Percentiles rank a stretch among this genome's conserved stretches.
Conservation (phyloP, 2,797 vertebrate genomes). For the Heliangelus exortis region DNA sequence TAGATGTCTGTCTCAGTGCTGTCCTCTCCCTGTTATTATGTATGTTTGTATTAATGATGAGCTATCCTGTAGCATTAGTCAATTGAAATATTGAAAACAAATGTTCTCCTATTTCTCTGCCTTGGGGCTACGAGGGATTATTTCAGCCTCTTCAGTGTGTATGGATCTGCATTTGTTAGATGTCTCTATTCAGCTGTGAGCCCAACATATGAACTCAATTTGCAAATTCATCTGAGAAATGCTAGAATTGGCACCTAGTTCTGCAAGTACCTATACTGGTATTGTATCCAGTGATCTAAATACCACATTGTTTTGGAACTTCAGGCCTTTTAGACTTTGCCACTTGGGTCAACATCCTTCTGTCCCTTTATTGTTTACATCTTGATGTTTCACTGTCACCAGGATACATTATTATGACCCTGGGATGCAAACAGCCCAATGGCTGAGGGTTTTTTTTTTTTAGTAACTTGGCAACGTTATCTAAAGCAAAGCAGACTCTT, state of each 20-base stretch:
- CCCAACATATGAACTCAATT: not conserved
- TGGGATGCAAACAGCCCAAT: constrained; percentile 48
- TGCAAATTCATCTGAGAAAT: constrained; percentile 19
- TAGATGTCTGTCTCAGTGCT: not conserved
- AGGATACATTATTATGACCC: constrained; percentile 44
- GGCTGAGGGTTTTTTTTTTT: not conserved
- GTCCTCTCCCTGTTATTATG: not conserved
- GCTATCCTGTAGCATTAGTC: not conserved
- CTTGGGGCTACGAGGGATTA: constrained; percentile 6
- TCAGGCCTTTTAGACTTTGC: not conserved
- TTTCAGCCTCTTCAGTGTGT: not conserved
- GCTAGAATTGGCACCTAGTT: not conserved
- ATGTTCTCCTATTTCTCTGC: constrained; percentile 28
- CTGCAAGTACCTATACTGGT: not conserved
- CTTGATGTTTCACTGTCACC: constrained; percentile 39
- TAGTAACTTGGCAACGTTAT: constrained; percentile 57
- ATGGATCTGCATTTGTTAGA: not conserved
- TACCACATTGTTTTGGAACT: not conserved
- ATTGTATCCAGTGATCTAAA: not conserved
- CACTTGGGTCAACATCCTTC: not conserved
- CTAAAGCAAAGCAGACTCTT: constrained; percentile 49
- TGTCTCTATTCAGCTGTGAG: not conserved
- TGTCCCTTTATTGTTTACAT: constrained; percentile 16
- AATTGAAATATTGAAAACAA: constrained; percentile 52
- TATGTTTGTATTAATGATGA: not conserved